Evolutionary conservation across 2,888 invertebrate genomes (phyloP), one percentile per base, ranked within the genome.

Genomic region (Hetaerina titia): DNA sequence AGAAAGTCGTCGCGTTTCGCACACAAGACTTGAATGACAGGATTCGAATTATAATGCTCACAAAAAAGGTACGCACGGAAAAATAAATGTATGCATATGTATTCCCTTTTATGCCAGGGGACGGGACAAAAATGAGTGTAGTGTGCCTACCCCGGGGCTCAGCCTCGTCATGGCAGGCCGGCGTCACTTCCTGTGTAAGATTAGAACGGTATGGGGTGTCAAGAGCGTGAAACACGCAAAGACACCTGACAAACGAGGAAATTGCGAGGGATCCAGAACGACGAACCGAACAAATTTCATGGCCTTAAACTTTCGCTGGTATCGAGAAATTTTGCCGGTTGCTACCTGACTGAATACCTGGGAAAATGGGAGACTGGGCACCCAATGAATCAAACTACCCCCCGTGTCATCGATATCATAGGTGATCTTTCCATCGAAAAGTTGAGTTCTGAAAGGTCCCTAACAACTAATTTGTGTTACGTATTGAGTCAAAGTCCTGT

Each of bases 181-280:
- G 81, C 81, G 81, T 81, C 81, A 81, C 81, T 81, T 81, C 81
- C 81, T 81, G 81, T 81, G 81, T 31, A 81, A 81, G 81, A 81
- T 81, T 81, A 31, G 81, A 81, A 25, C 81, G 13, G 31, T 81
- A 13, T 31, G 25, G 25, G 81, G 25, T 31, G 81, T 81, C 81
- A 81, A 22, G 31, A 81, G 81, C 81, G 81, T 81, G 81, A 81
- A 81, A 81, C 81, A 81, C 81, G 81, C 81, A 81, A 81, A 81
- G 81, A 81, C 81, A 81, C 81, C 81, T 81, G 81, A 81, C 81
- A 81, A 81, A 81, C 81, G 81, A 81, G 31, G 25, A 8, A 25
- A 74, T 74, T 25, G 74, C 25, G 74, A 8, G 74, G 74, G 81
- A 81, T 81, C 22, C 81, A 19, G 81, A 31, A 15, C 13, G 81